These are phyloP conservation scores for Halichondria panicea DNA, from an alignment of 37 sponge, comb jelly and placozoan genomes.

Conservation along the genomic window DNA sequence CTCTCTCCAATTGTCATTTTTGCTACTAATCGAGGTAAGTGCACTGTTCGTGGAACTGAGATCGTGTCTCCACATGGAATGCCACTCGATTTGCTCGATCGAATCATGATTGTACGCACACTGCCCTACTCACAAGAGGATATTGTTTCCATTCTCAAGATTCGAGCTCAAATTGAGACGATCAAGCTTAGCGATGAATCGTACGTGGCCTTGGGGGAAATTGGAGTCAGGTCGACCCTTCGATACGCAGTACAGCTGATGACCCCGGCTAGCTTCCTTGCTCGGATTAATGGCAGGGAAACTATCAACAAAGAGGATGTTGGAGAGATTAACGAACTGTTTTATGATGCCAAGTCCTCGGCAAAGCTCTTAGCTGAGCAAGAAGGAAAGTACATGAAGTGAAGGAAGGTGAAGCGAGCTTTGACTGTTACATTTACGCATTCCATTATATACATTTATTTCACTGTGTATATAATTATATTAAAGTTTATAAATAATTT, in stretches of 20 bases:
- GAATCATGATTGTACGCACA: constrained; percentile 94
- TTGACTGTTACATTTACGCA: not conserved
- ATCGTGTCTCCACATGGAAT: constrained; percentile 94
- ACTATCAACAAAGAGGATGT: constrained; percentile 82
- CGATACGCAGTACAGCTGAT: constrained; percentile 94
- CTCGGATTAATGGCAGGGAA: constrained; percentile 93
- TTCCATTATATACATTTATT: not conserved
- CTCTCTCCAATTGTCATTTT: constrained; percentile 97
- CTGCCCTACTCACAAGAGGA: constrained; percentile 92
- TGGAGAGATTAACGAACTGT: constrained; percentile 91
- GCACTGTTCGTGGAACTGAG: constrained; percentile 92
- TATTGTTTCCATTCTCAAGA: constrained; percentile 90
- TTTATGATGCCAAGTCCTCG: constrained; percentile 96
- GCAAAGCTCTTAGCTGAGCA: constrained; percentile 93
- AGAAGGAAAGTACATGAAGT: constrained; percentile 96
- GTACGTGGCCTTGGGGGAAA: constrained; percentile 69
- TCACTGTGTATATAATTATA: not conserved
- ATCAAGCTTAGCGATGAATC: constrained; percentile 79
- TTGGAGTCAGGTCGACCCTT: constrained; percentile 88
- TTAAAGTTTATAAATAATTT: not conserved
- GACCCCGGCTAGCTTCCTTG: constrained; percentile 90
- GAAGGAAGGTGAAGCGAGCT: too few relatives aligned
- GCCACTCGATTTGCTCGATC: constrained; percentile 93
- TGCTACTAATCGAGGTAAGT: constrained; percentile 96
- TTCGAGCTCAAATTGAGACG: constrained; percentile 88